phyloP scores from a whole-genome alignment of 1,140 invertebrate species.

The Pseudoatta argentina region DNA sequence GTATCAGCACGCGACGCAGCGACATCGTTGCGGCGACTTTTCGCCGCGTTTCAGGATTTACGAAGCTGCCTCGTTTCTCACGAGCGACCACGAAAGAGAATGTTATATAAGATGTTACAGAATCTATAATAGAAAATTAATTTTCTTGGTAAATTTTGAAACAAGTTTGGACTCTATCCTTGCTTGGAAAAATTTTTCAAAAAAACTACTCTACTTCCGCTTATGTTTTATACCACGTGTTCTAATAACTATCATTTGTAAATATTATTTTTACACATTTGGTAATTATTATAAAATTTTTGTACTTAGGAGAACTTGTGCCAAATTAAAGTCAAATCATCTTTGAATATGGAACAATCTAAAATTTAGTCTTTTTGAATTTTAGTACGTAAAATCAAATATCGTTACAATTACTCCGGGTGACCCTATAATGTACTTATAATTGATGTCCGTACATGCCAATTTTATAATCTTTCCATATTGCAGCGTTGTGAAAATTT shows the following conservation, averaged over 20 bases:
- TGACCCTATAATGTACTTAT: too few relatives aligned
- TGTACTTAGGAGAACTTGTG: too few relatives aligned
- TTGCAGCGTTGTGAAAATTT: constrained; percentile 27
- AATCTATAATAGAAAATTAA: constrained; percentile 36
- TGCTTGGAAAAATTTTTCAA: background rate
- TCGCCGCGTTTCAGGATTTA: constrained; percentile 68
- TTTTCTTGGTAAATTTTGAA: background rate
- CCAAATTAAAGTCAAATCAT: too few relatives aligned
- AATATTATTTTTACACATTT: background rate
- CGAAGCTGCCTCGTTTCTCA: constrained; percentile 52
- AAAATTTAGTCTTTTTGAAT: too few relatives aligned
- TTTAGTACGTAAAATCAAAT: too few relatives aligned
- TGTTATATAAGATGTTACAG: background rate
- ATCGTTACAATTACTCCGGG: too few relatives aligned
- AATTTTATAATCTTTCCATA: background rate
- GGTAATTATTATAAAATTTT: too few relatives aligned
- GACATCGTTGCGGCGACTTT: constrained; percentile 48
- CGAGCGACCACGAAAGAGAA: background rate
- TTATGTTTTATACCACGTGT: background rate
- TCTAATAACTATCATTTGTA: background rate
- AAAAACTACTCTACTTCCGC: background rate
- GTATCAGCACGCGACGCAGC: constrained; percentile 46
- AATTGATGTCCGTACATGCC: too few relatives aligned
- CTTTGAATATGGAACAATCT: too few relatives aligned
- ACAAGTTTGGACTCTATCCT: background rate